Evolutionary conservation across 2,113 vertebrate genomes (phyloP).

Genomic region (Melanerpes aurifrons): DNA sequence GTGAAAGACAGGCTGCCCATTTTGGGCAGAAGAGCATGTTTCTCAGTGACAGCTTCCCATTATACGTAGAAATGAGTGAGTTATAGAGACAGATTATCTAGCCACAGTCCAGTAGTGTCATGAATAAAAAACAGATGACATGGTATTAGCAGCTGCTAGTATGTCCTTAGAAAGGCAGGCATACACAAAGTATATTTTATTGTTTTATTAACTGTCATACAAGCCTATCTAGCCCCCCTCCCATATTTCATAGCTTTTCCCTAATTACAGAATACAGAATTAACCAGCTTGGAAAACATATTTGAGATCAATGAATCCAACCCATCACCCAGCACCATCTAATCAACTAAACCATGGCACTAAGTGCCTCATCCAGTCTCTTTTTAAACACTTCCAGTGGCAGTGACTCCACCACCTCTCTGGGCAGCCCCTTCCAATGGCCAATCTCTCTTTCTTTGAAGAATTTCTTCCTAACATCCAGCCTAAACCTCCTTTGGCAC

Average conservation of each 20-base stretch:
- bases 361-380: too few relatives aligned
- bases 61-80: conserved; percentile 57
- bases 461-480: too few relatives aligned
- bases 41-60: conserved; percentile 56
- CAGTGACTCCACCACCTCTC: too few relatives aligned
- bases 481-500: too few relatives aligned
- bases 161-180: conserved; percentile 9
- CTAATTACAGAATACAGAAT: background rate
- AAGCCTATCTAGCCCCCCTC: conserved; percentile 5
- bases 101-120: conserved; percentile 58
- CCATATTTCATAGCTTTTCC: background rate
- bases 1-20: conserved; percentile 41
- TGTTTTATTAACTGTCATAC: conserved; percentile 62
- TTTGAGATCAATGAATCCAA: too few relatives aligned
- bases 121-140: conserved; percentile 71
- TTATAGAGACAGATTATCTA: conserved; percentile 61
- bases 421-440: too few relatives aligned
- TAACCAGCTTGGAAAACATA: too few relatives aligned
- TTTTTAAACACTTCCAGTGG: too few relatives aligned
- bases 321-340: too few relatives aligned
- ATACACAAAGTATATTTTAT: conserved; percentile 40
- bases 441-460: too few relatives aligned
- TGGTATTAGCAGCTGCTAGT: conserved; percentile 60
- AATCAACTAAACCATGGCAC: too few relatives aligned
- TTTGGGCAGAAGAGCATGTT: conserved; percentile 46